These are phyloP conservation scores for Elysia chlorotica DNA, from an alignment of 1,140 invertebrate genomes.

Conservation along the genomic window DNA sequence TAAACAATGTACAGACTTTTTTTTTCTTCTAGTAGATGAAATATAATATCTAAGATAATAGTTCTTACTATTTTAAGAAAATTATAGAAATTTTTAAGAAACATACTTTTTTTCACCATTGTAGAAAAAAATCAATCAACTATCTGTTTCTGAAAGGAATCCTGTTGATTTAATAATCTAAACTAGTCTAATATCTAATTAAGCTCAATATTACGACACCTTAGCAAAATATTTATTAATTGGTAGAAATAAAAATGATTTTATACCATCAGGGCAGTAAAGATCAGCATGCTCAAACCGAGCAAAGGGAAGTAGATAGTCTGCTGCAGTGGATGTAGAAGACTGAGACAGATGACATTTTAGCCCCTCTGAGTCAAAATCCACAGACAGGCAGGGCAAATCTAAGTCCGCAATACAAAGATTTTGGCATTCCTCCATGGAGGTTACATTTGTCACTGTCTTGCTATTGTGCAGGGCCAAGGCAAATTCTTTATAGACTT, in stretches of 20 bases:
- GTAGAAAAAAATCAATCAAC: neutral
- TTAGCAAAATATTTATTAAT: no score
- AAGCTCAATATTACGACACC: no score
- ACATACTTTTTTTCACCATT: neutral
- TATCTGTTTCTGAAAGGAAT: no score
- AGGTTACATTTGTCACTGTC: slow-evolving; percentile 15
- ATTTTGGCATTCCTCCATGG: slow-evolving; percentile 21
- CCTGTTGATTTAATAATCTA: no score
- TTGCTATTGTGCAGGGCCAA: slow-evolving; percentile 36
- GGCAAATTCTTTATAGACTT: no score
- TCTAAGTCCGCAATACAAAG: slow-evolving; percentile 25
- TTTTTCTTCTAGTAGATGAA: no score
- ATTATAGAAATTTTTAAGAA: no score
- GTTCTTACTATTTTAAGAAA: no score
- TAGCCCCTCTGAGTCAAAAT: slow-evolving; percentile 26
- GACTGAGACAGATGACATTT: slow-evolving; percentile 34
- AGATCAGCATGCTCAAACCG: slow-evolving; percentile 27
- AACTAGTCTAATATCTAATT: slow-evolving; percentile 19
- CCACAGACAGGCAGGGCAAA: slow-evolving; percentile 36
- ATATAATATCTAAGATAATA: no score
- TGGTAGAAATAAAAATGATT: no score
- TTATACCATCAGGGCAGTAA: no score
- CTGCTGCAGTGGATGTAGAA: slow-evolving; percentile 16
- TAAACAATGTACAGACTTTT: no score
- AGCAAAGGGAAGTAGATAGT: slow-evolving; percentile 28